Conservation (phyloP, 2,113 vertebrate genomes). For the Synchiropus splendidus region DNA sequence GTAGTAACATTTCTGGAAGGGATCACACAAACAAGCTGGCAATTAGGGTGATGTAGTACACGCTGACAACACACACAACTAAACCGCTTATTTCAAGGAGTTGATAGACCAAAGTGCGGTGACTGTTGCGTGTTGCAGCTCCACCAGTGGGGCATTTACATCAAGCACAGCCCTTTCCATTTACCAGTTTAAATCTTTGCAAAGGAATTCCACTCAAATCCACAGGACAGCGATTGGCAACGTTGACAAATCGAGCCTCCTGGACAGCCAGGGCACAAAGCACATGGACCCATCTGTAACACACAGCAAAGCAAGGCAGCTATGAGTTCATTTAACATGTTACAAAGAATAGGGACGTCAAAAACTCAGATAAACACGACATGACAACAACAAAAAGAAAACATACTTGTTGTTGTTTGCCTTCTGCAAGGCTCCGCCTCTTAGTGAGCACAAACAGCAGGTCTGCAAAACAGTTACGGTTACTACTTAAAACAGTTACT, state of each 20-base stretch:
- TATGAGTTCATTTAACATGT: too few relatives aligned
- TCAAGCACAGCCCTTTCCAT: constrained; percentile 14
- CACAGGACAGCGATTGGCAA: constrained; percentile 83
- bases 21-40: too few relatives aligned
- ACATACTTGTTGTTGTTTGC: constrained; percentile 92
- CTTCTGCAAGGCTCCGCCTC: constrained; percentile 91
- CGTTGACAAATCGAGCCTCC: constrained; percentile 82
- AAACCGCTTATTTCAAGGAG: background rate
- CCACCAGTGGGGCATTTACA: background rate
- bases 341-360: too few relatives aligned
- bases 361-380: background rate
- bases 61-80: background rate
- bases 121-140: background rate
- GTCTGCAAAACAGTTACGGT: constrained; percentile 62
- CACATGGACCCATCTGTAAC: constrained; percentile 86
- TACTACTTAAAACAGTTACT: background rate
- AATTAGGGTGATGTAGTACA: too few relatives aligned
- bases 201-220: constrained; percentile 86
- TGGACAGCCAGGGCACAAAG: constrained; percentile 90
- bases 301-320: background rate
- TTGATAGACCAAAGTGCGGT: background rate
- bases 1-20: constrained; percentile 85
- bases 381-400: background rate
- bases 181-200: constrained; percentile 90
- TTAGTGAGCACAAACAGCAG: constrained; percentile 89